Base-by-base conservation (phyloP, 2,888 invertebrate genomes). In the Plagodis dolabraria region DNA sequence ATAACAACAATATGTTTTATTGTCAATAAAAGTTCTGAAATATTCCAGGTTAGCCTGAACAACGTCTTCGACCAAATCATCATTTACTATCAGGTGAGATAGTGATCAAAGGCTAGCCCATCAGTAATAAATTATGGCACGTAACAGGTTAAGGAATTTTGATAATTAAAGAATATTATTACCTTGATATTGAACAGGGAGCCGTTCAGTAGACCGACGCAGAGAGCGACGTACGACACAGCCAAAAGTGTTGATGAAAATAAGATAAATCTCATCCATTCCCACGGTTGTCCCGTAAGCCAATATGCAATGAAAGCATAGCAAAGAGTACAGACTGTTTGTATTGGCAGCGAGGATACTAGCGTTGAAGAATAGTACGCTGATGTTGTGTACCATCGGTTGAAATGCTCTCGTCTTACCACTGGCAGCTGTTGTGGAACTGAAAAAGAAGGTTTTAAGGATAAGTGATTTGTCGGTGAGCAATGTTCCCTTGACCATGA, bases 361-460 rank as follows among this genome's bases (percentile, higher is more conserved):
- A 97, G 95, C 48, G 96, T 95, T 8, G 97, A 96, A 22, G 96
- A 84, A 79, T 96, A 98, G 85, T 97, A 97, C 0, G 97, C 96
- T 50, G 96, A 95, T 2, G 97, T 88, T 22, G 96, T 96, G 86
- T 98, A 98, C 98, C 98, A 98, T 59, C 97, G 95, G 87, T 98
- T 98, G 74, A 97, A 96, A 79, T 97, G 96, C 80, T 98, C 98
- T 50, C 97, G 91, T 5, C 95, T 94, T 54, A 97, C 95, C 57
- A 97, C 95, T 11, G 96, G 95, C 85, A 97, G 93, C 89, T 98
- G 97, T 76, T 95, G 89, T 38, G 98, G 97, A 94, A 97, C 98
- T 98, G 87, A 71, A 53, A 53, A 64, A 42, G 36, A 35, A 49
- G 1, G 1, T 22, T 22, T 22, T 22, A 22, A 22, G 22, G 22